Evolutionary conservation across 2,888 invertebrate genomes (phyloP), one percentile per base, ranked within the genome.

Genomic region (Choristoneura rosaceana): DNA sequence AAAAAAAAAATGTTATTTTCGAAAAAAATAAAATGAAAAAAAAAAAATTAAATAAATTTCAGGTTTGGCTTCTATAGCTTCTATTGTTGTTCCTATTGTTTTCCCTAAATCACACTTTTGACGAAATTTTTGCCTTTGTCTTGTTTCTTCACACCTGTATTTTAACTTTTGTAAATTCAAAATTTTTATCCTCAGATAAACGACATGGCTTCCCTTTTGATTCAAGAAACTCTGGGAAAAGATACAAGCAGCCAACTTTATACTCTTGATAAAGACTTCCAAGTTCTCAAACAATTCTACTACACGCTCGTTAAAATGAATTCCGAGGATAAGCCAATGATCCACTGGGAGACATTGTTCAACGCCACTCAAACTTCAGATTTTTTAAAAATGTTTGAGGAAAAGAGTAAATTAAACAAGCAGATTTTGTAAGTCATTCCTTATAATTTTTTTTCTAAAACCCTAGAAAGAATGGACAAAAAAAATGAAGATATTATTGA

Each of bases 221-320:
- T 94, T 17, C 87, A 92, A 82, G 90, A 94, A 75, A 92, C 93
- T 0, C 74, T 94, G 0, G 93, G 94, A n/a, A 91, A 88, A 73
- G 92, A 93, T 70, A 88, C 87, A 0, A 85, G 81, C n/a, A 81
- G 81, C 2, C 86, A 89, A 67, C 82, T 94, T 0, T 93, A 94
- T 73, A 81, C 85, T 0, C 81, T 93, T 7, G 90, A 92, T 0
- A 83, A 89, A 61, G 88, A 88, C 71, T 88, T 94, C 60, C 77
- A 86, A 52, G 81, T 91, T 3, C 76, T 93, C 0, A 87, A 85
- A 68, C 88, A 88, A 47, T 91, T 94, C 63, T 88, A 85, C 0
- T 74, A 81, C 1, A 79, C 86, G 0, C 73, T 93, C 0, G 75
- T 81, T 3, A 81, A 63, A 15, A 79, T 88, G 66, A 82, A 85